Base-by-base conservation (phyloP, 2,888 invertebrate genomes). In the Acanthococcus lagerstroemiae region DNA sequence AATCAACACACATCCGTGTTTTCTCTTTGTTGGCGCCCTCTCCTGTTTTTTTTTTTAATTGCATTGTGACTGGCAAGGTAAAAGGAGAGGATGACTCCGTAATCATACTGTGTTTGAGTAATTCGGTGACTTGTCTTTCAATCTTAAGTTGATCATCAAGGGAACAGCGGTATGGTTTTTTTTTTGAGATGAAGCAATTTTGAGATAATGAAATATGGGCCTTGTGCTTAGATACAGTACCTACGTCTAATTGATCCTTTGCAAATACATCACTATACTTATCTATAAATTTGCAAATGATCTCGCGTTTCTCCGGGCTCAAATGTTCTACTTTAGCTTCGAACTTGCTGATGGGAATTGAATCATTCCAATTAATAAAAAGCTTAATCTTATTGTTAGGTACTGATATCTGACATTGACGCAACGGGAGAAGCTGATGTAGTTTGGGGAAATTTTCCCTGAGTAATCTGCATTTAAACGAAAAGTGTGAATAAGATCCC, bases 81-180 rank as follows among this genome's bases (percentile, higher is more conserved):
- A n/a, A n/a, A n/a, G n/a, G n/a, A n/a, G n/a, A n/a, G n/a, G n/a
- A n/a, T n/a, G n/a, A n/a, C n/a, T n/a, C n/a, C n/a, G n/a, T n/a
- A n/a, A n/a, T n/a, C n/a, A n/a, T n/a, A n/a, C n/a, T n/a, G n/a
- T n/a, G n/a, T n/a, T n/a, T n/a, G n/a, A n/a, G n/a, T n/a, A n/a
- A n/a, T n/a, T n/a, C n/a, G n/a, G n/a, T n/a, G n/a, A n/a, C n/a
- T n/a, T n/a, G n/a, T n/a, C n/a, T n/a, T n/a, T n/a, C n/a, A n/a
- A n/a, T n/a, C n/a, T n/a, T n/a, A n/a, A n/a, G n/a, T n/a, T n/a
- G n/a, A n/a, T n/a, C n/a, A n/a, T n/a, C n/a, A n/a, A n/a, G 15
- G 37, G 52, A 50, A n/a, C 67, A 67, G n/a, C 67, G 30, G 37
- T 67, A 67, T 30, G 67, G 67, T 45, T 67, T 57, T n/a, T n/a